These are phyloP conservation scores for Typhlichthys subterraneus DNA, from an alignment of 2,797 vertebrate genomes.

Conservation along the genomic window DNA sequence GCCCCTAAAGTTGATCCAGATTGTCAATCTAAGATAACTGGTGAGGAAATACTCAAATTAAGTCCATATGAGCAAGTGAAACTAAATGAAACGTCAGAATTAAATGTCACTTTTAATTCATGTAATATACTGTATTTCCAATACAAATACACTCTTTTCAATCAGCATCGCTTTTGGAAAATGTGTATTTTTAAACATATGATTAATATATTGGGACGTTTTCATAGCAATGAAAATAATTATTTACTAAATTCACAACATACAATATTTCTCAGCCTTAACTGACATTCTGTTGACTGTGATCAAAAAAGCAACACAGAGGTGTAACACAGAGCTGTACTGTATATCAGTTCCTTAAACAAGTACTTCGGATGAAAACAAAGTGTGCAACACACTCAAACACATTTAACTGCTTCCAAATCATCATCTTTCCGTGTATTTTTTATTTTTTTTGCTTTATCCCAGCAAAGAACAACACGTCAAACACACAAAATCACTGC, in stretches of 20 bases:
- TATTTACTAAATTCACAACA: too few relatives aligned
- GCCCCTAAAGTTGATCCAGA: conserved; percentile 52
- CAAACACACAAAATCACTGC: conserved; percentile 73
- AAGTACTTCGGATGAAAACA: conserved; percentile 44
- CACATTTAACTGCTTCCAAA: conserved; percentile 56
- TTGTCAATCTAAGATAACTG: conserved; percentile 37
- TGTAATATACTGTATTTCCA: neutral
- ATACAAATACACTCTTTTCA: too few relatives aligned
- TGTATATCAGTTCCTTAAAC: conserved; percentile 15
- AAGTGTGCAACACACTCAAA: conserved; percentile 50
- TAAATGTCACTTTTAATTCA: neutral
- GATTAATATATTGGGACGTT: too few relatives aligned
- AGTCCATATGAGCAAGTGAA: neutral
- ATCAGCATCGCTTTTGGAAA: too few relatives aligned
- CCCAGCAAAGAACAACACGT: conserved; percentile 67
- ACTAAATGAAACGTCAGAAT: conserved; percentile 3
- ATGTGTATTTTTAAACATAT: too few relatives aligned
- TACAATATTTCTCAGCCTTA: too few relatives aligned
- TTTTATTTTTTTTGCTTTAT: conserved; percentile 42
- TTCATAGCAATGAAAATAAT: too few relatives aligned
- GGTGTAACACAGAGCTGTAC: neutral
- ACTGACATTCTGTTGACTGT: conserved; percentile 1
- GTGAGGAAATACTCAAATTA: conserved; percentile 14
- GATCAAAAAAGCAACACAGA: conserved; percentile 19
- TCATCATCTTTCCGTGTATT: conserved; percentile 63